Conservation (phyloP, 2,113 vertebrate species). For the Rattus rattus region DNA sequence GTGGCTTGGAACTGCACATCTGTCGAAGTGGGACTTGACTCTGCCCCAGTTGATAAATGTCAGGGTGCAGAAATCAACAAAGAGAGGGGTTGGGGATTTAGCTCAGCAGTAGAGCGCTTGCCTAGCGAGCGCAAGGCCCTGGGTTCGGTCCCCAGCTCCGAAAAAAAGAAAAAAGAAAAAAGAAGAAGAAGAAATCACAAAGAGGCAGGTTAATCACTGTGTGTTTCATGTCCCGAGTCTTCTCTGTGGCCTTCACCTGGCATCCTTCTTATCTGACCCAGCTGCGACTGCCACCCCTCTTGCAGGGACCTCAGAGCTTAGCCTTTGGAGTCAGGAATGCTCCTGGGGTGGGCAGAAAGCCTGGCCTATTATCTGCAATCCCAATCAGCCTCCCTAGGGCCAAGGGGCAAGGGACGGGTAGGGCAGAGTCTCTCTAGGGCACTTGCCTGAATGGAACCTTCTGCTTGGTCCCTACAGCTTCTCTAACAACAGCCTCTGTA, state of each 20-base stretch:
- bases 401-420: neutral
- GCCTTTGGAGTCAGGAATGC: neutral
- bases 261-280: neutral
- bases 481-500: slow-evolving; percentile 84
- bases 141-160: too few relatives aligned
- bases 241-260: neutral
- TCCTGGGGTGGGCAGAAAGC: too few relatives aligned
- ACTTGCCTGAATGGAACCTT: neutral
- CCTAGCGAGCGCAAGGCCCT: too few relatives aligned
- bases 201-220: neutral
- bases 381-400: neutral
- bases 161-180: too few relatives aligned
- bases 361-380: neutral
- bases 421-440: neutral
- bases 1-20: neutral
- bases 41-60: neutral
- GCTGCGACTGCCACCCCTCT: neutral
- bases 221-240: neutral
- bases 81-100: too few relatives aligned
- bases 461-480: slow-evolving; percentile 82
- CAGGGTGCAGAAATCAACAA: neutral
- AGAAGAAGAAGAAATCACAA: neutral
- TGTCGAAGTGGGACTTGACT: neutral
- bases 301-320: neutral
- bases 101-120: too few relatives aligned